phyloP scores from a whole-genome alignment of 2,797 vertebrate genomes.

The Cetoscarus ocellatus region DNA sequence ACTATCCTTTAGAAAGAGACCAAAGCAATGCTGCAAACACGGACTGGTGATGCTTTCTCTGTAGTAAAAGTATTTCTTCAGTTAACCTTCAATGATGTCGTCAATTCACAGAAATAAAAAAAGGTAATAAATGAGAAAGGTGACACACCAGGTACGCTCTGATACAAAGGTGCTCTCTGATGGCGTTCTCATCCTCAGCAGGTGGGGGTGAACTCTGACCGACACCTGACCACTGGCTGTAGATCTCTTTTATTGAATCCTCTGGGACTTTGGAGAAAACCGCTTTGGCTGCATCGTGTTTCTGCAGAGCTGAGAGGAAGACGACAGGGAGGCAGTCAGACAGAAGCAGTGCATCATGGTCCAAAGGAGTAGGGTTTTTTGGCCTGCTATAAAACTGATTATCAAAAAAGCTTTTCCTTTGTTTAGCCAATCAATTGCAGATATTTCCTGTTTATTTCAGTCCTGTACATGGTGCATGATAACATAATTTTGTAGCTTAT shows the following conservation, averaged over 20 bases:
- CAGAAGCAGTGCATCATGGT: background rate
- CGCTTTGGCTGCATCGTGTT: slow-evolving; percentile 95
- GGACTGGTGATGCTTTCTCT: too few relatives aligned
- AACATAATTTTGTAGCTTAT: too few relatives aligned
- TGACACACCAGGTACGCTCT: slow-evolving; percentile 92
- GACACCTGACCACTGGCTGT: slow-evolving; percentile 91
- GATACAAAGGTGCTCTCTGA: slow-evolving; percentile 96
- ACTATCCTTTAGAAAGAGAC: too few relatives aligned
- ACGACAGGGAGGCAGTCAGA: background rate
- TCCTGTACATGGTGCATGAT: too few relatives aligned
- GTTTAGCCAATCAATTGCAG: too few relatives aligned
- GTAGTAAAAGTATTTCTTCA: too few relatives aligned
- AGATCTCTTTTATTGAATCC: slow-evolving; percentile 95
- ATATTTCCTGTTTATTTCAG: too few relatives aligned
- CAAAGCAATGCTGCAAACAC: too few relatives aligned
- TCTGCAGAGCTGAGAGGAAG: slow-evolving; percentile 88
- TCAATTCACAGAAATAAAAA: background rate
- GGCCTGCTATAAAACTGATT: too few relatives aligned
- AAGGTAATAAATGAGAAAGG: background rate
- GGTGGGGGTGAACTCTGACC: slow-evolving; percentile 88
- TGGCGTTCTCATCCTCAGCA: slow-evolving; percentile 94
- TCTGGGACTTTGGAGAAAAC: slow-evolving; percentile 96
- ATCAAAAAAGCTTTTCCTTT: too few relatives aligned
- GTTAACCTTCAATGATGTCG: too few relatives aligned
- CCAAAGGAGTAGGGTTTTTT: too few relatives aligned